These are phyloP conservation scores for Tragopan temminckii DNA, from an alignment of 2,797 vertebrate genomes.

Conservation along the genomic window DNA sequence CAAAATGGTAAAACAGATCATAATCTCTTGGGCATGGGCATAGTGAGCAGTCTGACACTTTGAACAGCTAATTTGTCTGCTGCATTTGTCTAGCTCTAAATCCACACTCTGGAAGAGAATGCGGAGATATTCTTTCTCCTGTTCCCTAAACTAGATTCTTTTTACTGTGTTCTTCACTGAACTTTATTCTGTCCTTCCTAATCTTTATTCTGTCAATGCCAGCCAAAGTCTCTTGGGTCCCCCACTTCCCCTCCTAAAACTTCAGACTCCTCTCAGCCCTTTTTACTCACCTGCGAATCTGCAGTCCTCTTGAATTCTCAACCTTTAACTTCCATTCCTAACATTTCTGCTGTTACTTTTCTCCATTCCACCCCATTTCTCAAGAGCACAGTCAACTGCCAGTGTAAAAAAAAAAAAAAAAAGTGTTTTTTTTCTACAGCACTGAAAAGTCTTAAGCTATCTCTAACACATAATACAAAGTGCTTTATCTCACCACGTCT, in stretches of 20 bases:
- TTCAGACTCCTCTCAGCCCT: neutral
- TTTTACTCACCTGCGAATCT: neutral
- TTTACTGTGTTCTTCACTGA: neutral
- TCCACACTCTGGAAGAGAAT: neutral
- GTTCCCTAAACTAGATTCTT: neutral
- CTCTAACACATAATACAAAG: neutral
- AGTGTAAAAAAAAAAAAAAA: neutral
- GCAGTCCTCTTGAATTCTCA: slow-evolving; percentile 20
- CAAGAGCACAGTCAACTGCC: slow-evolving; percentile 1
- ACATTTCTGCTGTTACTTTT: neutral
- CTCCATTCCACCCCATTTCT: slow-evolving; percentile 34
- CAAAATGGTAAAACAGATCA: neutral
- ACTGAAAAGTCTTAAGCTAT: neutral
- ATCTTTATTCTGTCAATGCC: slow-evolving; percentile 27
- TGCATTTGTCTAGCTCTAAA: neutral
- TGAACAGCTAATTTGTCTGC: neutral
- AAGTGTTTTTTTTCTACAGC: neutral
- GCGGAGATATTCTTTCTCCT: neutral
- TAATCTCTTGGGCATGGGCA: rapidly evolving
- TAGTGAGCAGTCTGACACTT: rapidly evolving
- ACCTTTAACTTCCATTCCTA: slow-evolving; percentile 14
- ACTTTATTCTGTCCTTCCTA: neutral
- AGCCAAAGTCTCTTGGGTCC: neutral
- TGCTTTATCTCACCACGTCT: neutral
- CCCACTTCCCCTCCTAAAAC: neutral